Conservation (phyloP, 2,113 vertebrate genomes). For the Ptyas mucosa region DNA sequence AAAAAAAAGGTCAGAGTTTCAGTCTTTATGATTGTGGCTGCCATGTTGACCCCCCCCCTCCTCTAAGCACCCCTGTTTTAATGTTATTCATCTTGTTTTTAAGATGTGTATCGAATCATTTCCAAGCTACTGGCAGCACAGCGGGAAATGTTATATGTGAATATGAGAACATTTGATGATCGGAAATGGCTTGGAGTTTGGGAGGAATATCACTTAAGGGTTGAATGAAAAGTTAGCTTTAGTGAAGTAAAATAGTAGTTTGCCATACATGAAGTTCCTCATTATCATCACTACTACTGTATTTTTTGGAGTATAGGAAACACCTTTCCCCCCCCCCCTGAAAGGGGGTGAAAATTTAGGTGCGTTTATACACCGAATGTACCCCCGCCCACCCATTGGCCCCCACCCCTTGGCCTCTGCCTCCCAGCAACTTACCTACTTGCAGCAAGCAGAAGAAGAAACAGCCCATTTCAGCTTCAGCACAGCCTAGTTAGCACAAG, state of each 20-base stretch:
- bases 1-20: background rate
- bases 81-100: background rate
- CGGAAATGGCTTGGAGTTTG: background rate
- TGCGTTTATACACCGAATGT: too few species aligned
- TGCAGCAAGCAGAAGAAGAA: too few species aligned
- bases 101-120: background rate
- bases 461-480: too few species aligned
- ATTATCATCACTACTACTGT: background rate
- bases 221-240: background rate
- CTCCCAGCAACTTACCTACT: too few species aligned
- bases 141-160: background rate
- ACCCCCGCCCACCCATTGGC: too few species aligned
- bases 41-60: background rate
- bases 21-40: background rate
- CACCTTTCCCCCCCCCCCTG: too few species aligned
- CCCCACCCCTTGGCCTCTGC: too few species aligned
- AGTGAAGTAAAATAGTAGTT: background rate
- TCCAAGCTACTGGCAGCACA: too few species aligned
- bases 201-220: background rate
- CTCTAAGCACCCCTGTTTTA: background rate
- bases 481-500: too few species aligned
- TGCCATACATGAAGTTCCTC: background rate
- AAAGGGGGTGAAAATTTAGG: too few species aligned
- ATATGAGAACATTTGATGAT: background rate
- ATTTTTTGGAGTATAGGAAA: too few species aligned